Evolutionary conservation across 2,113 vertebrate species (phyloP).

Genomic region (Prunella himalayana): DNA sequence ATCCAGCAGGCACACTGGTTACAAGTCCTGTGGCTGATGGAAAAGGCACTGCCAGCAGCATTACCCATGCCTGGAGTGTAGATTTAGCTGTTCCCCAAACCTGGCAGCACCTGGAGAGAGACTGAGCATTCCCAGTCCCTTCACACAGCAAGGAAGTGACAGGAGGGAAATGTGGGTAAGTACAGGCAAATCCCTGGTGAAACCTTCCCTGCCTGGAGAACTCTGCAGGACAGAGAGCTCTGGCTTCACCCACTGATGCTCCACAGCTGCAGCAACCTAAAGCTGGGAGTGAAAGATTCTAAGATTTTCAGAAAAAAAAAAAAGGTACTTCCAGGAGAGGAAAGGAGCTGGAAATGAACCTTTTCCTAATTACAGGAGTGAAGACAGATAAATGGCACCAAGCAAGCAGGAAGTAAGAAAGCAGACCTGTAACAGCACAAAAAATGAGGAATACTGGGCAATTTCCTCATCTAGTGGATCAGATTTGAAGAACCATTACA

Average conservation of each 20-base stretch:
- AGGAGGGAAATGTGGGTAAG: neutral
- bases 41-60: neutral
- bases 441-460: neutral
- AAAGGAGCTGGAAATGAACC: neutral
- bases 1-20: neutral
- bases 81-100: neutral
- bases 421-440: neutral
- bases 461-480: neutral
- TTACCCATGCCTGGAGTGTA: accelerated
- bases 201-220: neutral
- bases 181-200: neutral
- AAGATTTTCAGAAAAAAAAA: neutral
- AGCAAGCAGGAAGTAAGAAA: neutral
- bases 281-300: neutral
- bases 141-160: accelerated
- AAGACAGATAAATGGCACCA: neutral
- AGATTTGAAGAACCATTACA: neutral
- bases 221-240: neutral
- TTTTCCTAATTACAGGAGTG: neutral
- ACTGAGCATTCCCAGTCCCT: neutral
- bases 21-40: accelerated
- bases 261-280: neutral
- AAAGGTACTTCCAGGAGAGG: accelerated
- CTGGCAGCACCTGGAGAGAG: neutral
- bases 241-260: neutral